Base-by-base conservation (phyloP, 2,113 vertebrate species). In the Myiagra hebetior region DNA sequence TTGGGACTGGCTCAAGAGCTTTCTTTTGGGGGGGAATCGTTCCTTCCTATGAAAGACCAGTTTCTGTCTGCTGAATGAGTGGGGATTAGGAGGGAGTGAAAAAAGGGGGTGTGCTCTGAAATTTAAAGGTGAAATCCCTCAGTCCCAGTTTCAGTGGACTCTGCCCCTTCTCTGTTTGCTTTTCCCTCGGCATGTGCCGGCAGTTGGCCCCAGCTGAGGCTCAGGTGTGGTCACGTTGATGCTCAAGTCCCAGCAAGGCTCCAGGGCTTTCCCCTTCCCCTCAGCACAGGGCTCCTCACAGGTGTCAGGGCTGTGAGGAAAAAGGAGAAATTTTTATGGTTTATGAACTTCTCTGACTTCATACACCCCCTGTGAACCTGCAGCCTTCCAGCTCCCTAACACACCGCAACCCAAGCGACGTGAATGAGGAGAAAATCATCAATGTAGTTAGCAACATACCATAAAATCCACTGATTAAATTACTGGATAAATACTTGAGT, bases 401-500 rank as follows among this genome's bases (percentile, higher is more conserved):
- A 1, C 39, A 42, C 28, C 0, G 0, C 79, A 88, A 27, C n/a
- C 23, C 68, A 57, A 39, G 44, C 60, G 49, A 55, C 5, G 3
- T 57, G 93, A 94, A 90, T n/a, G 76, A 65, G 69, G 79, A 94
- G 76, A 91, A 94, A 94, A 94, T 55, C 53, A 62, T 93, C 92
- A 72, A 33, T 60, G 72, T 15, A 93, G 82, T 86, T 50, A 89
- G 75, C 79, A 86, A 84, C 18, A 64, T 57, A 59, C 83, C 68
- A 35, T 91, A 82, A 96, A 91, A 96, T 62, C 41, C 91, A 72
- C 90, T 50, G 88, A 87, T 78, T 94, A 60, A 95, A 87, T 88
- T 87, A 91, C 90, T 92, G 83, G 69, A 85, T 92, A 96, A 96
- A 96, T 85, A 94, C 94, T 85, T 89, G 91, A 92, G 68, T 82